These are phyloP conservation scores for Strongylocentrotus purpuratus DNA, from an alignment of 35 echinoderm and acorn worm species.

Conservation along the genomic window DNA sequence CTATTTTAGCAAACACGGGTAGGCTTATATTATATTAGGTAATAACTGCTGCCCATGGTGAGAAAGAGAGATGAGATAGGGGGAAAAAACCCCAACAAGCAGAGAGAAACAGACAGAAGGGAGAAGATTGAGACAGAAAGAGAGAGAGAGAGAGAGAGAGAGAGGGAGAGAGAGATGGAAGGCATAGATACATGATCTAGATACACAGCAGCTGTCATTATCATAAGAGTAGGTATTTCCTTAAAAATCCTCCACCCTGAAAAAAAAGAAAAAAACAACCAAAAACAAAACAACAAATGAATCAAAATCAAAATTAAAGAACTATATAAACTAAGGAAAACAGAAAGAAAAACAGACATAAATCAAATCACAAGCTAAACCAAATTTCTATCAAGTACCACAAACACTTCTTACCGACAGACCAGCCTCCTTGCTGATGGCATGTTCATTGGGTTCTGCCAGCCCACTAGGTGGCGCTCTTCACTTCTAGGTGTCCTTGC, in stretches of 20 bases:
- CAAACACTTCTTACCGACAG: constrained; percentile 40
- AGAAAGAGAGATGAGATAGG: too few relatives aligned
- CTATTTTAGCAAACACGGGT: too few relatives aligned
- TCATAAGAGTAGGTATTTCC: not conserved
- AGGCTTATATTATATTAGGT: too few relatives aligned
- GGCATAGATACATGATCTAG: too few relatives aligned
- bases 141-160: not conserved
- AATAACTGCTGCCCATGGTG: too few relatives aligned
- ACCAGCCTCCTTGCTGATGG: constrained; percentile 41
- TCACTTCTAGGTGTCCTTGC: constrained; percentile 13
- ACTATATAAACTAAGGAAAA: not conserved
- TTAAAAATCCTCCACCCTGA: not conserved
- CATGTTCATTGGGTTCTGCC: constrained; percentile 54
- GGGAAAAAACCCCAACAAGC: too few relatives aligned
- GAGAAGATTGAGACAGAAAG: not conserved
- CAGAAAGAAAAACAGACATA: not conserved
- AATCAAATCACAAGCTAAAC: too few relatives aligned
- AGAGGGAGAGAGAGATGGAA: not conserved
- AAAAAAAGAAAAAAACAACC: not conserved
- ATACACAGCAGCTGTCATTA: too few relatives aligned
- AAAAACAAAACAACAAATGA: not conserved
- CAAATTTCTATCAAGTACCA: not conserved
- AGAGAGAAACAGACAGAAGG: too few relatives aligned
- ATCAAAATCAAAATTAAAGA: not conserved
- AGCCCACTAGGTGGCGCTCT: constrained; percentile 21